phyloP scores from a whole-genome alignment of 2,113 vertebrate genomes.

The Rhinolophus ferrumequinum region DNA sequence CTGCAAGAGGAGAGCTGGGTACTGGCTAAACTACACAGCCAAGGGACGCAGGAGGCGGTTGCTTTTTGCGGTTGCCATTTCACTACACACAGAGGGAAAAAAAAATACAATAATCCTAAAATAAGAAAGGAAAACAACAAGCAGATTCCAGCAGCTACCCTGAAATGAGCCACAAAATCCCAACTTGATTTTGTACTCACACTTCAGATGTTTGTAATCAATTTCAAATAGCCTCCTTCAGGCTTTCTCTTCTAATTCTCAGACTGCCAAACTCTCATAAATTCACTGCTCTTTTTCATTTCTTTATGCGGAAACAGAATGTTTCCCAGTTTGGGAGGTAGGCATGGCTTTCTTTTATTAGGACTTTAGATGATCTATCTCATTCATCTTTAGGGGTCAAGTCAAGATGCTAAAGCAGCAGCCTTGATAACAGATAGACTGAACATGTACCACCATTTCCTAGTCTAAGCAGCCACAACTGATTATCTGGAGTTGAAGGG shows the following conservation, averaged over 20 bases:
- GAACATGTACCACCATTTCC: background rate
- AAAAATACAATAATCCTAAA: background rate
- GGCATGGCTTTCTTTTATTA: background rate
- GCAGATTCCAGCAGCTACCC: conserved; percentile 38
- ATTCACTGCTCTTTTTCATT: background rate
- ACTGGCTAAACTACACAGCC: conserved; percentile 32
- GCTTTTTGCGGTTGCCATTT: conserved; percentile 50
- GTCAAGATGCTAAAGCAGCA: background rate
- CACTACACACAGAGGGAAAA: background rate
- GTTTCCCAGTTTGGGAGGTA: background rate
- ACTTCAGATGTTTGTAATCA: conserved; percentile 20
- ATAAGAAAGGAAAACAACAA: conserved; percentile 6
- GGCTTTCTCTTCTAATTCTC: background rate
- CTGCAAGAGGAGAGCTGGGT: conserved; percentile 27
- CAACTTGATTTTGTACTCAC: background rate
- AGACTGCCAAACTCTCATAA: background rate
- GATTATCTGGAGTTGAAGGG: background rate
- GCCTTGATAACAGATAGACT: background rate
- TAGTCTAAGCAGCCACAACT: background rate
- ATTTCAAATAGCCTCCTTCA: background rate
- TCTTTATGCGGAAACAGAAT: background rate
- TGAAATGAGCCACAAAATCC: conserved; percentile 28
- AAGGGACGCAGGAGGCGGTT: conserved; percentile 33
- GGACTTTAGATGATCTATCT: conserved; percentile 6
- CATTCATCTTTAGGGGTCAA: background rate